A percentile compares a stretch with the other conserved stretches of the same genome.
These are phyloP conservation scores for Drosophila sproati DNA, from an alignment of 1,140 invertebrate species.

Conservation along the genomic window DNA sequence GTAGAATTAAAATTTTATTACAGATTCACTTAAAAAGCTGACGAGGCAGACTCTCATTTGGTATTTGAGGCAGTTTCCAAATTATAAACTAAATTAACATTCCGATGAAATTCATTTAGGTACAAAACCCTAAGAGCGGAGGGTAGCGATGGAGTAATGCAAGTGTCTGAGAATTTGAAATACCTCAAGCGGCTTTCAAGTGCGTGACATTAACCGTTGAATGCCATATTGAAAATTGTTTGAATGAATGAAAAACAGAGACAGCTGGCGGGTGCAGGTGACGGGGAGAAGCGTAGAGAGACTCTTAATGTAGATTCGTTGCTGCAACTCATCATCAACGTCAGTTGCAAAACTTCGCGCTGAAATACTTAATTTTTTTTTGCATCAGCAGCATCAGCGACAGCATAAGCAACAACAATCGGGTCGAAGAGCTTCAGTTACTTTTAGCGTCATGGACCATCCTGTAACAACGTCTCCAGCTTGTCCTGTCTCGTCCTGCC, in stretches of 20 bases:
- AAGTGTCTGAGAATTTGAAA: constrained; percentile 35
- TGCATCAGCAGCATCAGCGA: constrained; percentile 7
- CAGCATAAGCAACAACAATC: constrained; percentile 19
- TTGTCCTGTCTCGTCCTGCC: constrained; percentile 41
- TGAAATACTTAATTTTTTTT: background rate
- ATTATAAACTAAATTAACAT: constrained; percentile 33
- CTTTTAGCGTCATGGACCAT: constrained; percentile 41
- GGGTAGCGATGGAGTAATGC: background rate
- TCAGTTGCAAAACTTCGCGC: constrained; percentile 51
- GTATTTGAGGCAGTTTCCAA: background rate
- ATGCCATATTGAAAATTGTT: constrained; percentile 55
- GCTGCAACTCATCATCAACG: constrained; percentile 58
- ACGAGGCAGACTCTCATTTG: background rate
- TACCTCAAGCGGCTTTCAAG: constrained; percentile 36
- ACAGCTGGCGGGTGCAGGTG: background rate
- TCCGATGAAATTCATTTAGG: constrained; percentile 11
- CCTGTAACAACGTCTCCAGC: constrained; percentile 13
- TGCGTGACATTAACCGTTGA: constrained; percentile 59
- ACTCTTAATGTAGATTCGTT: constrained; percentile 12
- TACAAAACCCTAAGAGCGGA: background rate
- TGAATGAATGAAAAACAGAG: constrained; percentile 21
- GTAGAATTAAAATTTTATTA: background rate
- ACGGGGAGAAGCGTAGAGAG: background rate
- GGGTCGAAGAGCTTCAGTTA: constrained; percentile 46
- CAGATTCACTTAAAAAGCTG: background rate